These are phyloP conservation scores for Adelosebastes latens DNA, from an alignment of 2,797 vertebrate species.

Conservation along the genomic window DNA sequence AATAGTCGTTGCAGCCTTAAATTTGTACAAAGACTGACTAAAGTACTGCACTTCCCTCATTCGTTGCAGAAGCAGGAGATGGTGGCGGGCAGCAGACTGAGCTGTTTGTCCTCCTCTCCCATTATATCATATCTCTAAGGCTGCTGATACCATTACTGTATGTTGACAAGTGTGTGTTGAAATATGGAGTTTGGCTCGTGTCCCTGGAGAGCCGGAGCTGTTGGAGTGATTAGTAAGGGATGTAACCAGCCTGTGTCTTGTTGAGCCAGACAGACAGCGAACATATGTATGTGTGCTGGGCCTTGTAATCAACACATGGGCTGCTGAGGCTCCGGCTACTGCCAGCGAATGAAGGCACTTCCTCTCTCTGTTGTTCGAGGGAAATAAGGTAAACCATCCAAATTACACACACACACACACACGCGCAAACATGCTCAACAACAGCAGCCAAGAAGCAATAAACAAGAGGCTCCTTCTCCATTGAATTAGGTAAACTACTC, in stretches of 20 bases:
- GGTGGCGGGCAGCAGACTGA: constrained; percentile 4
- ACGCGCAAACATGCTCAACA: neutral
- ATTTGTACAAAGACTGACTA: too few relatives aligned
- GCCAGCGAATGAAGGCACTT: constrained; percentile 23
- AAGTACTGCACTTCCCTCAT: neutral
- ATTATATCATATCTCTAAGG: constrained; percentile 41
- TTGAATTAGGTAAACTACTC: constrained; percentile 23
- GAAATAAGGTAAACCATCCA: constrained; percentile 37
- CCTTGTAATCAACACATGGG: constrained; percentile 71
- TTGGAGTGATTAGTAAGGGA: constrained; percentile 72
- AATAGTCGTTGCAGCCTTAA: neutral
- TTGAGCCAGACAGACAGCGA: constrained; percentile 67
- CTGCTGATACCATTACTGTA: constrained; percentile 35
- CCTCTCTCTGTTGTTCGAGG: neutral
- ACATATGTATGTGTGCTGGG: constrained; percentile 71
- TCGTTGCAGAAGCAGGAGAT: neutral
- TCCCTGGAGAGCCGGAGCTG: constrained; percentile 65
- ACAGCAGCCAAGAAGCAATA: constrained; percentile 24
- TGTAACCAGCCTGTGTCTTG: constrained; percentile 58
- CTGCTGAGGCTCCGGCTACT: constrained; percentile 33
- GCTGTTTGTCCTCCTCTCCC: constrained; percentile 28
- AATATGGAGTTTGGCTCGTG: constrained; percentile 51
- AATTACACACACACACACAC: constrained; percentile 27
- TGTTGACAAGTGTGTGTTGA: constrained; percentile 49
- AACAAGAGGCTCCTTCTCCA: constrained; percentile 7